Evolutionary conservation across 2,113 vertebrate genomes (phyloP).

Genomic region (Vulpes vulpes): DNA sequence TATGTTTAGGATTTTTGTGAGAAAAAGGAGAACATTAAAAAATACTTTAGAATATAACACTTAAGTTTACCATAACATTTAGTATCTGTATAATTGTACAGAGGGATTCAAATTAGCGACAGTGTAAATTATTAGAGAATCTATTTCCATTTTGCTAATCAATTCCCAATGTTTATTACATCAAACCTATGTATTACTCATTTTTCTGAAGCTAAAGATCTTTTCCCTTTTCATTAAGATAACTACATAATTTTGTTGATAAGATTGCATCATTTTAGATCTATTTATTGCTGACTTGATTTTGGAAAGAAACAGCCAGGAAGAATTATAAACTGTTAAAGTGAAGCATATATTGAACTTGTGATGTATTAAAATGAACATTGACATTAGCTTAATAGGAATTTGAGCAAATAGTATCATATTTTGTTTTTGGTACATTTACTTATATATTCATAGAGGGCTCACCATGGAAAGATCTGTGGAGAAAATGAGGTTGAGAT

Average conservation of each 20-base stretch:
- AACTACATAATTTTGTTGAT: neutral
- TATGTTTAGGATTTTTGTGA: slow-evolving; percentile 47
- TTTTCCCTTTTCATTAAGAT: slow-evolving; percentile 18
- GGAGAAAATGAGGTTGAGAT: neutral
- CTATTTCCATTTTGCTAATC: neutral
- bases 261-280: neutral
- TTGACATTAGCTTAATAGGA: neutral
- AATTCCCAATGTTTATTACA: neutral
- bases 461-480: neutral
- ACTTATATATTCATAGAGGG: neutral
- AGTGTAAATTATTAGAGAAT: neutral
- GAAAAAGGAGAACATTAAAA: neutral
- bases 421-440: neutral
- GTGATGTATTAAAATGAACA: slow-evolving; percentile 17
- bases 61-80: neutral
- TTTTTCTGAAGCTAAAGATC: slow-evolving; percentile 38
- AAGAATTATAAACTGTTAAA: slow-evolving; percentile 32
- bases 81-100: neutral
- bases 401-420: neutral
- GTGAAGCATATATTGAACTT: neutral
- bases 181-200: neutral
- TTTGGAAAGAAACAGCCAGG: neutral
- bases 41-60: slow-evolving; percentile 3
- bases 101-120: neutral
- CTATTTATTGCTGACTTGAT: slow-evolving; percentile 36